A percentile compares a stretch with the other conserved stretches of the same genome.
Conservation (phyloP, 2,888 invertebrate genomes). For the Galerucella pusilla region DNA sequence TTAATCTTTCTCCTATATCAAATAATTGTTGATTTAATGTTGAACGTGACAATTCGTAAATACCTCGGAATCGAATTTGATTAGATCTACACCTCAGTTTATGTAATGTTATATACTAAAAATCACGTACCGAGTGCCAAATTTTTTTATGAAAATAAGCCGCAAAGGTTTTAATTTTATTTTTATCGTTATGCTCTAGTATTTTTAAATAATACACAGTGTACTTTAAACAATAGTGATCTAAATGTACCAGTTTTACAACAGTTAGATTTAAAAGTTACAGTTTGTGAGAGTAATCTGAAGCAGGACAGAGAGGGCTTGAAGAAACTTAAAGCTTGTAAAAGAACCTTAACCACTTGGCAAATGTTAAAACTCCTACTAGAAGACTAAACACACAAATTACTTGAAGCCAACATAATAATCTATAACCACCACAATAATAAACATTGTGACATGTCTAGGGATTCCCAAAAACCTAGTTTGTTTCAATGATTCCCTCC, state of each 20-base stretch:
- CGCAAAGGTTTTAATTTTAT: neutral
- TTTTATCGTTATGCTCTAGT: neutral
- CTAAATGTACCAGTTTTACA: neutral
- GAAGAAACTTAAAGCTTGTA: no score
- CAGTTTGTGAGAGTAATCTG: no score
- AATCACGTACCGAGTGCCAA: conserved; percentile 3
- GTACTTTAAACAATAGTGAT: neutral
- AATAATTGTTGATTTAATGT: neutral
- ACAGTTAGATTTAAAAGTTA: no score
- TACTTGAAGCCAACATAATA: no score
- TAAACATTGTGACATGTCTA: no score
- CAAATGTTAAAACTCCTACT: no score
- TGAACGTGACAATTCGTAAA: neutral
- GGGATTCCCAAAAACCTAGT: no score
- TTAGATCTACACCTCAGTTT: neutral
- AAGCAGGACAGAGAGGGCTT: no score
- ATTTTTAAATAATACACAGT: neutral
- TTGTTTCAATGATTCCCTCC: no score
- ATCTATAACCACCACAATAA: no score
- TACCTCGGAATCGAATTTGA: neutral
- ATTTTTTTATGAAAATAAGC: neutral
- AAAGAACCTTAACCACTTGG: no score
- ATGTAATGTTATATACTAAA: neutral
- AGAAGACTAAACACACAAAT: no score
- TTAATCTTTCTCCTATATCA: neutral